A percentile compares a stretch with the other conserved stretches of the same genome.
Evolutionary conservation across 2,113 vertebrate genomes (phyloP).

Genomic region (Machaerirhynchus nigripectus): DNA sequence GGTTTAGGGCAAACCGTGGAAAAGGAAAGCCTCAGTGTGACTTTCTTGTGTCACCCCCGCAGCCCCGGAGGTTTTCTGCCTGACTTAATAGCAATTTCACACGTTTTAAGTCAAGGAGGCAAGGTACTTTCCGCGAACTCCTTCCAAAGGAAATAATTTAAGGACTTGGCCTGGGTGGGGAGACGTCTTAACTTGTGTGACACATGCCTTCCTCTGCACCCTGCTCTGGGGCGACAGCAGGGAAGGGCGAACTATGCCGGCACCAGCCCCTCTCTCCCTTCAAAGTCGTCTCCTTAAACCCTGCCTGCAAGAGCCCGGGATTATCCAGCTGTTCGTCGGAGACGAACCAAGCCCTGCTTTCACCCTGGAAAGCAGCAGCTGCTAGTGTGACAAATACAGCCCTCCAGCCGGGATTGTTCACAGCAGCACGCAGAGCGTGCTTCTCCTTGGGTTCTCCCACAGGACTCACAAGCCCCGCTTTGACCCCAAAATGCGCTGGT

Average conservation of each 20-base stretch:
- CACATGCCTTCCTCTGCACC: not conserved
- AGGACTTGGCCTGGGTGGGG: not conserved
- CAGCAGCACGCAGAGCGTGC: not conserved
- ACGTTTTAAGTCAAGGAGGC: not conserved
- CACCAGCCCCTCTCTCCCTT: not conserved
- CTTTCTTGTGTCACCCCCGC: accelerated
- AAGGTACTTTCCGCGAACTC: not conserved
- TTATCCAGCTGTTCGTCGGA: not conserved
- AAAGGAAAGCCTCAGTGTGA: not conserved
- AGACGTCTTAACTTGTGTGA: not conserved
- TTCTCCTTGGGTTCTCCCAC: not conserved
- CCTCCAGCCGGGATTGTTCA: not conserved
- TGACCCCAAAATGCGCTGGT: not conserved
- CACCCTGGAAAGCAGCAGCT: not conserved
- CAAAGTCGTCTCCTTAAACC: not conserved
- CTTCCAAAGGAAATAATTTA: not conserved
- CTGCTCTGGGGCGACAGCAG: not conserved
- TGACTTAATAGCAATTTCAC: not conserved
- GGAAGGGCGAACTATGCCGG: not conserved
- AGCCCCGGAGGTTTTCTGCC: not conserved
- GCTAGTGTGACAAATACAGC: not conserved
- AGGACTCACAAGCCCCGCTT: not conserved
- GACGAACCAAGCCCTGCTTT: not conserved
- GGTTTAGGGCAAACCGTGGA: not conserved
- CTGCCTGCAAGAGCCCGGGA: accelerated